A percentile compares a stretch with the other conserved stretches of the same genome.
phyloP scores from a whole-genome alignment of 2,113 vertebrate genomes.

The Burhinus oedicnemus region DNA sequence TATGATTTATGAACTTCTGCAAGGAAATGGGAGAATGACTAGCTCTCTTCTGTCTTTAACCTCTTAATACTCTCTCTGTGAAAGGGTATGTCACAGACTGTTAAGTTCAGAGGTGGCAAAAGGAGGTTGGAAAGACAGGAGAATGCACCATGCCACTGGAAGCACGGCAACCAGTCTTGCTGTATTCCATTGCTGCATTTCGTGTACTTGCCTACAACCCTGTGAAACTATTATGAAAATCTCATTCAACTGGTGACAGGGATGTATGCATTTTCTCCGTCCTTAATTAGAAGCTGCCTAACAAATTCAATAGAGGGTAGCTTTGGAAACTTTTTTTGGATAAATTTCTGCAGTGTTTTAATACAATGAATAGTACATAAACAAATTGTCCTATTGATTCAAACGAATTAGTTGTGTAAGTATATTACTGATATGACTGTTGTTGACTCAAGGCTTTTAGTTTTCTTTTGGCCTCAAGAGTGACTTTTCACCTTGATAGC shows the following conservation, averaged over 20 bases:
- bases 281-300: background rate
- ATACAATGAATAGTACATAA: background rate
- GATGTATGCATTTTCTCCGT: background rate
- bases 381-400: background rate
- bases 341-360: background rate
- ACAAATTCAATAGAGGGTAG: background rate
- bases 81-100: background rate
- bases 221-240: background rate
- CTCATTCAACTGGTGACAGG: background rate
- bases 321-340: background rate
- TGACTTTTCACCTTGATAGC: background rate
- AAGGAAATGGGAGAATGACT: background rate
- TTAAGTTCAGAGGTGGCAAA: slow-evolving; percentile 1
- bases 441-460: background rate
- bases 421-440: background rate
- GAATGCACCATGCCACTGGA: background rate
- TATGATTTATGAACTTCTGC: background rate
- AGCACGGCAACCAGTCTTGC: background rate
- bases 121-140: background rate
- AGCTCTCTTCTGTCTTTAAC: background rate
- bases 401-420: background rate
- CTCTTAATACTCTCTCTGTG: background rate
- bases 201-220: background rate
- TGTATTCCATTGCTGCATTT: background rate
- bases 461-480: background rate